phyloP scores from a whole-genome alignment of 2,113 vertebrate genomes.

The Ptilonorhynchus violaceus region DNA sequence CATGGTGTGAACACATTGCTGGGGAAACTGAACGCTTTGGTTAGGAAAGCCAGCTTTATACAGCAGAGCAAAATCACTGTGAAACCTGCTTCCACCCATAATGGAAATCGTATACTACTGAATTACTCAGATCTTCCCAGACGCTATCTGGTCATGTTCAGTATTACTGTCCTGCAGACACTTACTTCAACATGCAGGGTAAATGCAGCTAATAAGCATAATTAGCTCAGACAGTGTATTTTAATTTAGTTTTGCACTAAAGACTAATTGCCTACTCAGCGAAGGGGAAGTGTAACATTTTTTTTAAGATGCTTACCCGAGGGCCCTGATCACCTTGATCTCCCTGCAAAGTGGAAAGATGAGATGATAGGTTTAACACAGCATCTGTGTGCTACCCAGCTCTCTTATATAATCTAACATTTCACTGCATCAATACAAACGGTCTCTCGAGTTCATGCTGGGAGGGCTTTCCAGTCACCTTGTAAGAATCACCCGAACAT shows the following conservation, averaged over 20 bases:
- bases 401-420: conserved; percentile 65
- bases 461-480: conserved; percentile 29
- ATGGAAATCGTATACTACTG: not conserved
- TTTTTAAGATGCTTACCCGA: conserved; percentile 89
- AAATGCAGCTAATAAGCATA: conserved; percentile 66
- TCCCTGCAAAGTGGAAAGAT: conserved; percentile 85
- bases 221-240: conserved; percentile 59
- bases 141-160: not conserved
- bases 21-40: not conserved
- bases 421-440: conserved; percentile 50
- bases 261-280: conserved; percentile 62
- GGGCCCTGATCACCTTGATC: conserved; percentile 99
- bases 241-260: conserved; percentile 55
- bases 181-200: conserved; percentile 66
- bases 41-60: conserved; percentile 44
- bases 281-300: conserved; percentile 68
- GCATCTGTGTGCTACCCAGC: conserved; percentile 58
- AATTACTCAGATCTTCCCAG: not conserved
- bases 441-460: conserved; percentile 36
- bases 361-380: conserved; percentile 74
- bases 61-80: not conserved
- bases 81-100: not conserved
- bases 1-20: conserved; percentile 24
- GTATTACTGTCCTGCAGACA: conserved; percentile 55
- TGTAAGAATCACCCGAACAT: not conserved